Percentiles rank a stretch among this genome's conserved stretches.
Evolutionary conservation across 2,888 invertebrate species (phyloP).

Genomic region (Parascotia fuliginaria): DNA sequence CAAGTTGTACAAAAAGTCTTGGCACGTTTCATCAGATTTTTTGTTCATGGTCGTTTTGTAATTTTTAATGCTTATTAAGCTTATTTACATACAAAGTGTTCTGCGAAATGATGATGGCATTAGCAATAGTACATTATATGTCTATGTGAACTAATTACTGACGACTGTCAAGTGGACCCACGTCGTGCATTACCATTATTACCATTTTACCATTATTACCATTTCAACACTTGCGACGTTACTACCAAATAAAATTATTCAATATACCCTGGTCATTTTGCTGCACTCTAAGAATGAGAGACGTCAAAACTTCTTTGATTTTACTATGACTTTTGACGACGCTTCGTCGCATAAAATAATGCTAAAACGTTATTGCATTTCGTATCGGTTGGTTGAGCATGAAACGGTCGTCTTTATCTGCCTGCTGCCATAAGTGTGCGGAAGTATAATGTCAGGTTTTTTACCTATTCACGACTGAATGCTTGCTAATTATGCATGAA

Average conservation of each 20-base stretch:
- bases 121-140: conserved; percentile 51
- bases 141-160: conserved; percentile 32
- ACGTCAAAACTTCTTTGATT: conserved; percentile 2
- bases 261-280: conserved; percentile 5
- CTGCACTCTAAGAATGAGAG: neutral
- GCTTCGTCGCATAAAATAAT: conserved; percentile 1
- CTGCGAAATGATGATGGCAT: conserved; percentile 63
- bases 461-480: neutral
- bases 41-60: conserved; percentile 46
- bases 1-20: conserved; percentile 49
- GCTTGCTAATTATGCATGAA: neutral
- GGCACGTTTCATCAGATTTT: conserved; percentile 49
- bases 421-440: neutral
- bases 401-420: neutral
- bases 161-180: conserved; percentile 45
- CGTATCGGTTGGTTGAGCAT: neutral
- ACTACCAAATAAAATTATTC: conserved; percentile 13
- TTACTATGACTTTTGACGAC: neutral
- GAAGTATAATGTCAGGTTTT: neutral
- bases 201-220: conserved; percentile 21
- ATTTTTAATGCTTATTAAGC: conserved; percentile 64
- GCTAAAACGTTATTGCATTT: conserved; percentile 4
- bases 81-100: conserved; percentile 79
- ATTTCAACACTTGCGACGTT: conserved; percentile 21
- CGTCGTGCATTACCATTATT: conserved; percentile 24